These are phyloP conservation scores for Psilopogon haemacephalus DNA, from an alignment of 2,113 vertebrate genomes.

Conservation along the genomic window DNA sequence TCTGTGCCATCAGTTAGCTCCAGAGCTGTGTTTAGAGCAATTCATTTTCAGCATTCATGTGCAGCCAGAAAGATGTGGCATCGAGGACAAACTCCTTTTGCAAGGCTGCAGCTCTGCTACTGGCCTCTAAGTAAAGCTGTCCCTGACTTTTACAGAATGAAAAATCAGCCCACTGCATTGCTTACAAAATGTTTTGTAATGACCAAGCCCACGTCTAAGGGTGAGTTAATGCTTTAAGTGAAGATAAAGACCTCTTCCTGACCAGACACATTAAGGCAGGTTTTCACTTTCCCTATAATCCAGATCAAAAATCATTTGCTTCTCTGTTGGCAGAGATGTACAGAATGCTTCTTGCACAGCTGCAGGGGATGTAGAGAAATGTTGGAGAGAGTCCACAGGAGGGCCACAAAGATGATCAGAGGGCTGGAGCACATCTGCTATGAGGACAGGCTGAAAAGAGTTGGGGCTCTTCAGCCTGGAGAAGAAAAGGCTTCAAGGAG, in stretches of 20 bases:
- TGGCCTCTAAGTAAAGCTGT: background rate
- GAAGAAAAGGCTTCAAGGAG: too few relatives aligned
- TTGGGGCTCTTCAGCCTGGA: too few relatives aligned
- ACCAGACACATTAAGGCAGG: background rate
- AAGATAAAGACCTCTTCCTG: background rate
- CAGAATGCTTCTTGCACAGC: background rate
- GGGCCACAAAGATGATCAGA: too few relatives aligned
- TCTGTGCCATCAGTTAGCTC: constrained; percentile 1
- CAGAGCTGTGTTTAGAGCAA: background rate
- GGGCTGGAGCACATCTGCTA: too few relatives aligned
- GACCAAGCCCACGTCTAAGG: fast-evolving
- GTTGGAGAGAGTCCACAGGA: too few relatives aligned
- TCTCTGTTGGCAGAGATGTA: background rate
- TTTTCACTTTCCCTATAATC: background rate
- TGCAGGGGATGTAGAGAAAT: background rate
- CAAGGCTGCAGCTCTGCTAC: background rate
- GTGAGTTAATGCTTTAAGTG: background rate
- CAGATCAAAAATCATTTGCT: background rate
- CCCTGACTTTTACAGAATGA: background rate
- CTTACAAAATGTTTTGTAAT: background rate
- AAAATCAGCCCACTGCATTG: background rate
- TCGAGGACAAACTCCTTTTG: background rate
- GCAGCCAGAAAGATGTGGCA: background rate
- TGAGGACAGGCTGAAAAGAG: too few relatives aligned
- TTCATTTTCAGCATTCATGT: background rate